Evolutionary conservation across 1,140 invertebrate species (phyloP), one percentile per base, ranked within the genome.

Genomic region (Nebria ingens): DNA sequence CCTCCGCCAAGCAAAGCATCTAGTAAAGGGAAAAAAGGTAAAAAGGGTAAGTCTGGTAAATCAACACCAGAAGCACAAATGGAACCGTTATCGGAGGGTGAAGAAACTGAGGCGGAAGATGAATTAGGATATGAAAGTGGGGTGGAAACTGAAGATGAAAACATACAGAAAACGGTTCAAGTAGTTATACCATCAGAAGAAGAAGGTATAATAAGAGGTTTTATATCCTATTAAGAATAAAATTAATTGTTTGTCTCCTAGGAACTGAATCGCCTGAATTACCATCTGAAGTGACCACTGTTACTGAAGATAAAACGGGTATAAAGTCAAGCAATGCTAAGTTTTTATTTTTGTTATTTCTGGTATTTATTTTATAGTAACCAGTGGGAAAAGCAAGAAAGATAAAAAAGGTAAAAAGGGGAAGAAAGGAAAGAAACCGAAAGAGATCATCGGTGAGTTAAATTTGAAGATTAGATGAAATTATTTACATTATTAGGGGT

Each of bases 361-460:
- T n/a, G n/a, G n/a, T n/a, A n/a, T n/a, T n/a, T n/a, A n/a, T n/a
- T n/a, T n/a, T n/a, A n/a, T n/a, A n/a, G n/a, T n/a, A n/a, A n/a
- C n/a, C n/a, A n/a, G n/a, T n/a, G n/a, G n/a, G n/a, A 59, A 57
- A 49, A 68, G 66, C 54, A 65, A 59, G 66, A 65, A 75, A 62
- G 59, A 61, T 19, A 68, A 73, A 53, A 70, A 71, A 63, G 55
- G 64, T 22, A 61, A 70, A 61, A 64, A 63, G 56, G 53, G 62
- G 51, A 57, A 60, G 63, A 53, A 66, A 63, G 61, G 56, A 60
- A 61, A 51, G 42, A 65, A 57, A 54, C 65, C 58, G 25, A 63
- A 65, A 56, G 40, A 61, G 11, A 45, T 51, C 3, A 12, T 17
- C 9, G 9, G 40, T 45, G 3, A 45, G 40, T 45, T 6, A 50